A percentile compares a stretch with the other conserved stretches of the same genome.
These are phyloP conservation scores for Cyrtodaria siliqua DNA, from an alignment of 2,888 invertebrate species.

Conservation along the genomic window DNA sequence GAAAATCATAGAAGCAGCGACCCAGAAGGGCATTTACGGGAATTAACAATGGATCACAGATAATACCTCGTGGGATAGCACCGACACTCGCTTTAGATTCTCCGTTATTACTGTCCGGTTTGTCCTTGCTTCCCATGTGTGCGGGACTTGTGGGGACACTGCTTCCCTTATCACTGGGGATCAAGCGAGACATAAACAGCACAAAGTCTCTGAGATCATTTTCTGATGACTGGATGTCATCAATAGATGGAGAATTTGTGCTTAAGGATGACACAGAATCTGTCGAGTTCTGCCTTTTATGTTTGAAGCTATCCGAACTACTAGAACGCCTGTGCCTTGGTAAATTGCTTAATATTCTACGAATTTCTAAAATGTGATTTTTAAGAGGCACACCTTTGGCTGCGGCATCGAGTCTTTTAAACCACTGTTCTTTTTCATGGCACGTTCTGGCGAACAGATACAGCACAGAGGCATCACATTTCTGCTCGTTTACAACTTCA, in stretches of 20 bases:
- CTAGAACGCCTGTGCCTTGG: slow-evolving; percentile 45
- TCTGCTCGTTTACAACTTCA: slow-evolving; percentile 76
- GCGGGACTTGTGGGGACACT: slow-evolving; percentile 63
- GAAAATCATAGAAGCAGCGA: slow-evolving; percentile 93
- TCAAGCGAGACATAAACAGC: slow-evolving; percentile 81
- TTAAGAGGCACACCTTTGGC: slow-evolving; percentile 75
- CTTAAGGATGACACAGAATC: slow-evolving; percentile 72
- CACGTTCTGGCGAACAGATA: slow-evolving; percentile 93
- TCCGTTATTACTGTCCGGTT: slow-evolving; percentile 31
- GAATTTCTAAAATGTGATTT: slow-evolving; percentile 73
- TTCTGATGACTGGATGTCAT: slow-evolving; percentile 34
- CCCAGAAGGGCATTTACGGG: slow-evolving; percentile 92
- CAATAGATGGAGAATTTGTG: slow-evolving; percentile 42
- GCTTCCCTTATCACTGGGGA: slow-evolving; percentile 71
- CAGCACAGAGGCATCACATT: slow-evolving; percentile 83
- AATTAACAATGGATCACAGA: slow-evolving; percentile 81
- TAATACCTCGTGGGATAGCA: slow-evolving; percentile 58
- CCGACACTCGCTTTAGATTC: slow-evolving; percentile 21
- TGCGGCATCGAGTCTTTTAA: slow-evolving; percentile 85
- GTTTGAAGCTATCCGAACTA: slow-evolving; percentile 58
- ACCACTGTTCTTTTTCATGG: slow-evolving; percentile 97
- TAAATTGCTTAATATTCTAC: slow-evolving; percentile 61
- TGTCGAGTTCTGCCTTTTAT: slow-evolving; percentile 73
- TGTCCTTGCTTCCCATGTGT: slow-evolving; percentile 28
- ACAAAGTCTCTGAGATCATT: slow-evolving; percentile 75